A percentile compares a stretch with the other conserved stretches of the same genome.
These are phyloP conservation scores for Pristionchus maxplancki DNA, from an alignment of 2,888 invertebrate genomes.

Conservation along the genomic window DNA sequence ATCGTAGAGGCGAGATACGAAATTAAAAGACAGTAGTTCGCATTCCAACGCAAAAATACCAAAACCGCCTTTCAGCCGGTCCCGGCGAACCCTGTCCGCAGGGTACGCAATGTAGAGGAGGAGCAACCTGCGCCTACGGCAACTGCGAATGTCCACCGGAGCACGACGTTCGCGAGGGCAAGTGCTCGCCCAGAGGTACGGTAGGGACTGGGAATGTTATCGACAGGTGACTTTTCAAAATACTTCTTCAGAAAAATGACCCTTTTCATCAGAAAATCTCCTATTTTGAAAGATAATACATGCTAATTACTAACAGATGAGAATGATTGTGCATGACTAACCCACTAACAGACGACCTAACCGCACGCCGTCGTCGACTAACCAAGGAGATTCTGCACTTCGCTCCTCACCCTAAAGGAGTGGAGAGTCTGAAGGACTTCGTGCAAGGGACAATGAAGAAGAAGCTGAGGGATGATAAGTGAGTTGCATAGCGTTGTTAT, in stretches of 20 bases:
- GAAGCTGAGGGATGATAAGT: slow-evolving; percentile 19
- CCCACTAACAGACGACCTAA: slow-evolving; percentile 11
- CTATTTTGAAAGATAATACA: too few species aligned
- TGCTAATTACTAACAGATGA: background rate
- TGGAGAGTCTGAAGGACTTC: background rate
- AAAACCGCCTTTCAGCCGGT: slow-evolving; percentile 60
- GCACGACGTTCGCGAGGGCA: slow-evolving; percentile 59
- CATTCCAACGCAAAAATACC: background rate
- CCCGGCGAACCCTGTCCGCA: slow-evolving; percentile 68
- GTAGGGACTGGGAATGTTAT: background rate
- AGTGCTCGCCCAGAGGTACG: slow-evolving; percentile 58
- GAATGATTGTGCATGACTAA: background rate
- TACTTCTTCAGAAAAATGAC: background rate
- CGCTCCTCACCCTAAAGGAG: slow-evolving; percentile 1
- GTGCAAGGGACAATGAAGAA: background rate
- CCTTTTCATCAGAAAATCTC: too few species aligned
- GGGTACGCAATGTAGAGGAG: slow-evolving; percentile 67
- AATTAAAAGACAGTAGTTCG: too few species aligned
- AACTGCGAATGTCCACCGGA: slow-evolving; percentile 66
- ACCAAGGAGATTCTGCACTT: background rate
- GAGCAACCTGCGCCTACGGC: slow-evolving; percentile 65
- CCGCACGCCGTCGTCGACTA: slow-evolving; percentile 37
- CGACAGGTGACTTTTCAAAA: background rate
- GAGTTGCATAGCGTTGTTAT: background rate
- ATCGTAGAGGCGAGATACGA: too few species aligned